phyloP scores from a whole-genome alignment of 2,113 vertebrate genomes.

The Engraulis encrasicolus region DNA sequence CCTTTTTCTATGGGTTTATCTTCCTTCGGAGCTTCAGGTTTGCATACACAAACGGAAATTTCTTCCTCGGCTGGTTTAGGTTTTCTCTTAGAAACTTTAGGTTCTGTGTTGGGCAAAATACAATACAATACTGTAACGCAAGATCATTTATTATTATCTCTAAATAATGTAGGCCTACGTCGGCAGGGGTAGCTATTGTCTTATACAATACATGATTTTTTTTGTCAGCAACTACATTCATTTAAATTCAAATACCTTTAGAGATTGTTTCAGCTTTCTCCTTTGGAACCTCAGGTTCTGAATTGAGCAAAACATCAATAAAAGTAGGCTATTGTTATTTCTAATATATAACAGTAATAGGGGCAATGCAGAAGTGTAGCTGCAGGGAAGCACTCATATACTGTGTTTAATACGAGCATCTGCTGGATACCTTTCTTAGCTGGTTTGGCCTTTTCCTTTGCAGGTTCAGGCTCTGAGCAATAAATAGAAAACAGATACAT shows the following conservation, averaged over 20 bases:
- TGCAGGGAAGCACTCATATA: too few relatives aligned
- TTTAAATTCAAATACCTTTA: not conserved
- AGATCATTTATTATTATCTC: too few relatives aligned
- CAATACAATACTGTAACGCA: too few relatives aligned
- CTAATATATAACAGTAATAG: too few relatives aligned
- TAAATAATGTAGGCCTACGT: too few relatives aligned
- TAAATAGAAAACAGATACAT: not conserved
- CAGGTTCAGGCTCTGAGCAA: not conserved
- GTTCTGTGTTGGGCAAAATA: not conserved
- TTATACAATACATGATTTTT: too few relatives aligned
- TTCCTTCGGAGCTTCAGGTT: constrained; percentile 3
- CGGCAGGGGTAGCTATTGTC: not conserved
- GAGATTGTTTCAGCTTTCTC: constrained; percentile 27
- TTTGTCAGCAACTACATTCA: too few relatives aligned
- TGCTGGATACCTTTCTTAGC: constrained; percentile 24
- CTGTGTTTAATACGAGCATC: too few relatives aligned
- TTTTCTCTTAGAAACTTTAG: constrained; percentile 25
- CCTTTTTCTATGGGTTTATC: not conserved
- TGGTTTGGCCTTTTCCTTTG: constrained; percentile 11
- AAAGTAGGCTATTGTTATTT: too few relatives aligned
- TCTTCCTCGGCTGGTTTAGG: constrained; percentile 20
- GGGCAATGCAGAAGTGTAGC: too few relatives aligned
- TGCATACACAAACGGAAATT: not conserved
- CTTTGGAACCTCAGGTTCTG: constrained; percentile 12
- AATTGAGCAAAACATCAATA: not conserved